Base-by-base conservation (phyloP, 1,140 invertebrate species). In the Lasioglossum albipes region DNA sequence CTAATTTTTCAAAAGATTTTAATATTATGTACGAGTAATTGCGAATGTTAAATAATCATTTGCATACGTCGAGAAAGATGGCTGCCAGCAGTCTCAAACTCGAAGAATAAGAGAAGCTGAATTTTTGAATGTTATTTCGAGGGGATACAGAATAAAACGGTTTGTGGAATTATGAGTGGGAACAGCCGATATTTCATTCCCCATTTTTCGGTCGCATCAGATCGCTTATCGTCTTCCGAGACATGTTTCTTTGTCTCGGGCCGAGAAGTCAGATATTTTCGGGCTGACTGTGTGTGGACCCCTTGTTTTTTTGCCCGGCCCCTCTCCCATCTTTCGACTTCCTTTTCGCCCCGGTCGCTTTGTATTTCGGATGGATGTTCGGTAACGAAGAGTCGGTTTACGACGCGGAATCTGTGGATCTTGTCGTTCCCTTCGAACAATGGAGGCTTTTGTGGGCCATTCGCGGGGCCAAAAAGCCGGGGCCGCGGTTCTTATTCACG, bases 291-390 rank as follows among this genome's bases (percentile, higher is more conserved):
- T 69, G 36, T 69, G 74, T 67, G 66, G 74, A 57, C 49, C 74
- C 79, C 49, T 81, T 76, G 74, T 81, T 81, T 81, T 81, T 81
- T 77, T 81, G 31, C 27, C 41, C 73, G 61, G 18, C 78, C 42
- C 78, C 65, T 67, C 78, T 64, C 78, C 71, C 54, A 2, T 61
- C 78, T 67, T 67, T 52, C 72, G 72, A 75, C 49, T 80, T 68
- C 72, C 79, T 70, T 77, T 68, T 71, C 79, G 79, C 67, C 42
- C 66, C 3, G 73, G 45, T 31, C 61, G 67, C 59, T 81, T 65
- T 77, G 72, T 80, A 66, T 27, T 65, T 76, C 36, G 57, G 54
- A 76, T 31, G 66, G 73, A 76, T n/a, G 66, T 81, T 81, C 65
- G 73, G 79, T 81, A 81, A 76, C 67, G 79, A 69, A 77, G 65